Evolutionary conservation across 2,113 vertebrate genomes (phyloP).

Genomic region (Laticauda laticaudata): DNA sequence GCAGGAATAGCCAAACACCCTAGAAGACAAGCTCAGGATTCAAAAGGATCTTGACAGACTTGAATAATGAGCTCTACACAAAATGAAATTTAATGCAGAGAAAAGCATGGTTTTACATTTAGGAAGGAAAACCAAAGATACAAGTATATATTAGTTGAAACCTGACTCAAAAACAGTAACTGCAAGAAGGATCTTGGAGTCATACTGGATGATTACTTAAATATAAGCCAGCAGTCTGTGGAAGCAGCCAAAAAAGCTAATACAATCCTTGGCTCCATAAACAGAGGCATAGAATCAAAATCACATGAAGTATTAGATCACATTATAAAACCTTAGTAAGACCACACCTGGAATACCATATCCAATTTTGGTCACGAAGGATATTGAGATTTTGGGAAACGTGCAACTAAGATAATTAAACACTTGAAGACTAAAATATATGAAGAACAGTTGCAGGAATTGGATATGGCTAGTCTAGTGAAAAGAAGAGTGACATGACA

Average conservation of each 20-base stretch:
- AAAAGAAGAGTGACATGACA: background rate
- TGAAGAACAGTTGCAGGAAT: background rate
- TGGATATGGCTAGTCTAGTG: background rate
- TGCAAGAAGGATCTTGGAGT: background rate
- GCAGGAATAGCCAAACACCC: background rate
- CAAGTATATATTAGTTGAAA: background rate
- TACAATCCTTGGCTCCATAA: background rate
- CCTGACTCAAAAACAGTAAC: background rate
- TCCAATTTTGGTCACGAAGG: background rate
- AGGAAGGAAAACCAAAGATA: background rate
- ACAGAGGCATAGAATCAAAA: background rate
- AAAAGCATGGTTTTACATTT: background rate
- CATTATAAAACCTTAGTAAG: background rate
- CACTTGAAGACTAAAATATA: background rate
- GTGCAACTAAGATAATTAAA: background rate
- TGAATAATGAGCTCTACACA: background rate
- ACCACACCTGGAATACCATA: background rate
- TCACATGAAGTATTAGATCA: background rate
- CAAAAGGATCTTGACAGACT: background rate
- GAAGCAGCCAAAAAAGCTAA: background rate
- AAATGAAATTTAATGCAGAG: background rate
- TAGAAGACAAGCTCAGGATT: background rate
- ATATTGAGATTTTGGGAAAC: background rate
- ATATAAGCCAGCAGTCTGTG: background rate
- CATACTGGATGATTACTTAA: background rate